phyloP scores from a whole-genome alignment of 92 coral and sea anemone species.

The Phenganax subtilis region DNA sequence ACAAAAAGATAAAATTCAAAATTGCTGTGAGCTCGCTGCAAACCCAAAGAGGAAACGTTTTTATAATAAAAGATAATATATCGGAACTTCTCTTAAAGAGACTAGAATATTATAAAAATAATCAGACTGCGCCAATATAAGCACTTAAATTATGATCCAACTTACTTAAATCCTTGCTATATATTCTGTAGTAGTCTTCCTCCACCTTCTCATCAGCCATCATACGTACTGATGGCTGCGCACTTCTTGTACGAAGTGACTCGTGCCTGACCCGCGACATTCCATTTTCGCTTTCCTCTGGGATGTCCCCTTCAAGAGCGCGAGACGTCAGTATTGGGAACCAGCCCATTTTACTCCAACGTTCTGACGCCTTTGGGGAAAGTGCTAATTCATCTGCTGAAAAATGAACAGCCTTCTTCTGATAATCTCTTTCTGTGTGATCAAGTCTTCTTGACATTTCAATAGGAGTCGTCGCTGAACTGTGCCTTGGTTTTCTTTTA shows the following conservation, averaged over 20 bases:
- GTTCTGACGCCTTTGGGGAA: neutral
- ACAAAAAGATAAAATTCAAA: too few species aligned
- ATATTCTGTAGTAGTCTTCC: neutral
- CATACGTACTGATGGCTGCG: neutral
- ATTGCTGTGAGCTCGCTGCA: too few species aligned
- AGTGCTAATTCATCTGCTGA: neutral
- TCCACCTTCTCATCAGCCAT: constrained; percentile 26
- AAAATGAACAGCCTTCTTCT: neutral
- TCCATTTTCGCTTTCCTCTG: neutral
- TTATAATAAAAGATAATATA: too few species aligned
- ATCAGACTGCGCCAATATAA: neutral
- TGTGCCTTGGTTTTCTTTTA: neutral
- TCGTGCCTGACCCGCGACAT: neutral
- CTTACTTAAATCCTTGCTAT: constrained; percentile 1
- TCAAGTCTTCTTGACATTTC: neutral
- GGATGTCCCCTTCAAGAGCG: neutral
- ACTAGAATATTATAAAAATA: neutral
- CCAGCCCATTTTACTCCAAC: neutral
- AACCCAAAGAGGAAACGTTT: too few species aligned
- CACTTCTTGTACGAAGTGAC: neutral
- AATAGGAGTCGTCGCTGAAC: neutral
- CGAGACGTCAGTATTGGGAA: neutral
- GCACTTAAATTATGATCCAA: neutral
- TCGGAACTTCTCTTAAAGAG: too few species aligned
- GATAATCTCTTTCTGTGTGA: neutral